Conservation (phyloP, 2,113 vertebrate species). For the Xiphophorus maculatus region DNA sequence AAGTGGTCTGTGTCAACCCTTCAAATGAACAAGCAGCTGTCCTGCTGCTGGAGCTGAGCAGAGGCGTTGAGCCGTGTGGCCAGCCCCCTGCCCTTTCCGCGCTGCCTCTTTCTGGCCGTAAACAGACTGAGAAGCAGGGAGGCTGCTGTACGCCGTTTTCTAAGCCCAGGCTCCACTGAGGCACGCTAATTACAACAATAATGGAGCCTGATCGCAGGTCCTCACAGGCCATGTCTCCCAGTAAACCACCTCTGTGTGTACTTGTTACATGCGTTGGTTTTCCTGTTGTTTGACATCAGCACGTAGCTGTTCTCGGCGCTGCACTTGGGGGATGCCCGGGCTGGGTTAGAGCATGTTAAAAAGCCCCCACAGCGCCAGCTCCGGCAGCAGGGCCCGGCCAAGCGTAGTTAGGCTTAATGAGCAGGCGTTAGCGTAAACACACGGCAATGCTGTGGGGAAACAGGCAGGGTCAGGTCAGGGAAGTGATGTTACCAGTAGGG, state of each 20-base stretch:
- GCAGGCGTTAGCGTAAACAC: slow-evolving; percentile 75
- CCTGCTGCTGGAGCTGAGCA: slow-evolving; percentile 54
- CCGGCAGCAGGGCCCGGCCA: slow-evolving; percentile 62
- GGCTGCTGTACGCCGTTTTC: slow-evolving; percentile 68
- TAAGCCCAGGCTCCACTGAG: slow-evolving; percentile 57
- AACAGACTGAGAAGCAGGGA: slow-evolving; percentile 72
- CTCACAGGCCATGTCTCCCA: slow-evolving; percentile 65
- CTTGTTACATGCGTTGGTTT: slow-evolving; percentile 53
- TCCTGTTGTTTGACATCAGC: slow-evolving; percentile 73
- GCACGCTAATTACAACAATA: slow-evolving; percentile 79
- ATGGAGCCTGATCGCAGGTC: slow-evolving; percentile 74
- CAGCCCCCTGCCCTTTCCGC: slow-evolving; percentile 63
- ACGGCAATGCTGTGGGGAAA: slow-evolving; percentile 71
- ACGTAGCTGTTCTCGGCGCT: slow-evolving; percentile 45
- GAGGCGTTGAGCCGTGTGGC: slow-evolving; percentile 55
- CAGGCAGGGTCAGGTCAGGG: slow-evolving; percentile 75
- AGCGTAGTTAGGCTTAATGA: slow-evolving; percentile 72
- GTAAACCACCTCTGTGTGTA: slow-evolving; percentile 59
- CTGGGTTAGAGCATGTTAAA: slow-evolving; percentile 70
- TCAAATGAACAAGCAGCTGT: slow-evolving; percentile 76
- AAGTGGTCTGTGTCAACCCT: slow-evolving; percentile 52
- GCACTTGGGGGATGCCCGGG: slow-evolving; percentile 52
- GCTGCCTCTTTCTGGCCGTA: slow-evolving; percentile 62
- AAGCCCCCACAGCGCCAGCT: slow-evolving; percentile 54
- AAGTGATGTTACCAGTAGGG: slow-evolving; percentile 77